Evolutionary conservation across 30 jellyfish, hydroid and myxozoan species (phyloP).

Genomic region (Haliclystus octoradiatus): DNA sequence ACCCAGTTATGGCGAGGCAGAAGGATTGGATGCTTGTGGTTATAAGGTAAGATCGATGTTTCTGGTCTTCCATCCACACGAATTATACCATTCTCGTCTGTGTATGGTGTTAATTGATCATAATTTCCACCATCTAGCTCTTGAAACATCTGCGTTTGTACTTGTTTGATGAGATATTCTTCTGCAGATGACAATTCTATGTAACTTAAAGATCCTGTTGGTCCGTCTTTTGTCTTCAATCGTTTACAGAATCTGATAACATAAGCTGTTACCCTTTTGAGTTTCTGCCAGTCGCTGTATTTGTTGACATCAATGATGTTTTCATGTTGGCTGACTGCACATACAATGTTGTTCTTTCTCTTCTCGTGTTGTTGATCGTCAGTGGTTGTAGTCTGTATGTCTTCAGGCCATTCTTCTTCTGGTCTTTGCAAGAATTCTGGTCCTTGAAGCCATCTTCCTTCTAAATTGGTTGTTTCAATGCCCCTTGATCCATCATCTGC

Average conservation of each 20-base stretch:
- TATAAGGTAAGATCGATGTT: slow-evolving; percentile 33
- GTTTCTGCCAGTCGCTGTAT: slow-evolving; percentile 32
- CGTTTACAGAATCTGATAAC: slow-evolving; percentile 20
- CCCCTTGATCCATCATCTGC: slow-evolving; percentile 58
- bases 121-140: slow-evolving; percentile 40
- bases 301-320: slow-evolving; percentile 15
- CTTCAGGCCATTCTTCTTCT: slow-evolving; percentile 36
- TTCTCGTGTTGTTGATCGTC: too few species aligned
- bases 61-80: slow-evolving; percentile 44
- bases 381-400: too few species aligned
- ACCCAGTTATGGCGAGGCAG: too few species aligned
- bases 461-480: slow-evolving; percentile 18
- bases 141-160: slow-evolving; percentile 29
- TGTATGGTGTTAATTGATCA: slow-evolving; percentile 32
- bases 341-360: not conserved
- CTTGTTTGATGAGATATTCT: slow-evolving; percentile 25
- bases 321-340: slow-evolving; percentile 2
- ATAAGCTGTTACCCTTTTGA: slow-evolving; percentile 35
- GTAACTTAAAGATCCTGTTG: slow-evolving; percentile 32
- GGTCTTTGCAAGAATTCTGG: slow-evolving; percentile 34
- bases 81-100: slow-evolving; percentile 30
- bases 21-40: too few species aligned
- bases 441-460: slow-evolving; percentile 48
- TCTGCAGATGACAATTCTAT: slow-evolving; percentile 33
- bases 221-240: slow-evolving; percentile 5